Percentiles rank a stretch among this genome's conserved stretches.
Conservation (phyloP, 2,888 invertebrate species). For the Plagiodera versicolora region DNA sequence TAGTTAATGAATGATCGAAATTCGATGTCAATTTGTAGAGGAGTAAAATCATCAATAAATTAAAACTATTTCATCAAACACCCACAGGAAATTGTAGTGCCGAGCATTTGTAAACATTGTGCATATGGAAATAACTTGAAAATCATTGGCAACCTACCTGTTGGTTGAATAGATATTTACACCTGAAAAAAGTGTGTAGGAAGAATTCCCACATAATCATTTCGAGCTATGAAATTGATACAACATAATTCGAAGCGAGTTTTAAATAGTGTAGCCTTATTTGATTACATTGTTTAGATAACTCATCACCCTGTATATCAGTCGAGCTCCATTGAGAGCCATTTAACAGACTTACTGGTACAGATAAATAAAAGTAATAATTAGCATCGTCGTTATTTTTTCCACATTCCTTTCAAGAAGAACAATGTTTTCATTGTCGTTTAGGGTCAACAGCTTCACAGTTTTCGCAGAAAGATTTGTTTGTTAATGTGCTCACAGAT, state of each 20-base stretch:
- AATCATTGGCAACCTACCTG: slow-evolving; percentile 9
- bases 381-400: neutral
- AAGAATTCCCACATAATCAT: neutral
- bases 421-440: neutral
- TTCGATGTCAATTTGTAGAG: neutral
- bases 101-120: neutral
- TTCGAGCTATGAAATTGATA: neutral
- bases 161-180: slow-evolving; percentile 4
- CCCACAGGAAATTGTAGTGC: neutral
- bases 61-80: slow-evolving; percentile 1
- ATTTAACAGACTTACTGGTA: neutral
- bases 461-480: slow-evolving; percentile 16
- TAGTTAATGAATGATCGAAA: neutral
- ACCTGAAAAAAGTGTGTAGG: neutral
- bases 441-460: slow-evolving; percentile 9
- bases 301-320: too few relatives aligned
- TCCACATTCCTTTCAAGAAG: neutral
- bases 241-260: neutral
- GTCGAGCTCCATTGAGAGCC: neutral
- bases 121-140: slow-evolving; percentile 6
- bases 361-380: neutral
- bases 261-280: too few relatives aligned
- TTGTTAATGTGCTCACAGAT: slow-evolving; percentile 8
- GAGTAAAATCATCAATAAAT: neutral
- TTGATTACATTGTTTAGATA: too few relatives aligned